These are phyloP conservation scores for Muntiacus reevesi DNA, from an alignment of 2,113 vertebrate species.

Conservation along the genomic window DNA sequence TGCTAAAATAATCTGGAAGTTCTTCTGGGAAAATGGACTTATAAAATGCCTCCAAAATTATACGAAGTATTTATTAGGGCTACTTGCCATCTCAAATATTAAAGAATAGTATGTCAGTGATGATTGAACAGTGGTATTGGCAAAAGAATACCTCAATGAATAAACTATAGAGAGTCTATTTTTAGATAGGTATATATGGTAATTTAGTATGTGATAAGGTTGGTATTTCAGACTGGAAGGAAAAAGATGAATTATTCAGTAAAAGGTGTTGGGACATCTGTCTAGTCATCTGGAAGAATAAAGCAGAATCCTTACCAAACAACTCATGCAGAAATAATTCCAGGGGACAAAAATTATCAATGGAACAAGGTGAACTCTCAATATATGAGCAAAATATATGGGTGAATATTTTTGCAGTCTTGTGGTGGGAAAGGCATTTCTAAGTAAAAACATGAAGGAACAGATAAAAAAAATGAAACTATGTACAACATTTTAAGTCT, in stretches of 20 bases:
- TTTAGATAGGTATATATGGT: neutral
- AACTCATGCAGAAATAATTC: neutral
- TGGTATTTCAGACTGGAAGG: slow-evolving; percentile 38
- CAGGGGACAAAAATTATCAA: neutral
- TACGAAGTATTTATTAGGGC: neutral
- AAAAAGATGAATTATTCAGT: slow-evolving; percentile 58
- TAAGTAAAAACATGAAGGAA: neutral
- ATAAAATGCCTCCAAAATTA: neutral
- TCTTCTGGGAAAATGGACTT: neutral
- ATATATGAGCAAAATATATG: neutral
- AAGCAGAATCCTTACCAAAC: neutral
- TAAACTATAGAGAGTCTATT: slow-evolving; percentile 24
- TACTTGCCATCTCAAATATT: neutral
- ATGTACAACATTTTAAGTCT: neutral
- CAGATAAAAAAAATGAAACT: neutral
- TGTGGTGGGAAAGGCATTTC: neutral
- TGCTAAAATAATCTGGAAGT: slow-evolving; percentile 1
- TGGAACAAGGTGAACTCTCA: neutral
- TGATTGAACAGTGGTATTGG: neutral
- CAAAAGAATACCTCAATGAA: neutral
- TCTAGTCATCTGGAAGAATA: slow-evolving; percentile 32
- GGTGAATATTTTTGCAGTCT: neutral
- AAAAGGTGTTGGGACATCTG: slow-evolving; percentile 38
- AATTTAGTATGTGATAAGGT: slow-evolving; percentile 25
- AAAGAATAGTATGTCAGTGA: neutral